Conservation (phyloP, 2,113 vertebrate species). For the Myiopsitta monachus region DNA sequence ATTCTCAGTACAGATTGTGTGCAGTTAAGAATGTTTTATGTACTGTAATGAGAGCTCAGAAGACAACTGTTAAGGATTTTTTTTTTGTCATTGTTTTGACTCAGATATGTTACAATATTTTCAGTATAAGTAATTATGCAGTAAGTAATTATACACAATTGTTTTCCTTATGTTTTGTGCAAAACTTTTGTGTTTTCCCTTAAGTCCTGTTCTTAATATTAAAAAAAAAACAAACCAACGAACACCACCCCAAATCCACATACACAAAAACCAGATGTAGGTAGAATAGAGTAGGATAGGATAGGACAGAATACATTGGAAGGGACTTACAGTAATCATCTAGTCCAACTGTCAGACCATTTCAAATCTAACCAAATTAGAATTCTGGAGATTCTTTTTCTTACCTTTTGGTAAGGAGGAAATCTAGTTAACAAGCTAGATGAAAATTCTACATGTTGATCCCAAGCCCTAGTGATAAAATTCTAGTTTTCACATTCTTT, state of each 20-base stretch:
- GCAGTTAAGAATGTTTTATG: neutral
- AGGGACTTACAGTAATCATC: accelerated
- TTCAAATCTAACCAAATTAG: neutral
- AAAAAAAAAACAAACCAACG: neutral
- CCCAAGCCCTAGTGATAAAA: neutral
- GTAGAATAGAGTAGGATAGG: neutral
- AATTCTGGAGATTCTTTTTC: neutral
- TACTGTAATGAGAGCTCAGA: neutral
- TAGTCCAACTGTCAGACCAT: neutral
- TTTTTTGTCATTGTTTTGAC: neutral
- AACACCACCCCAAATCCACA: neutral
- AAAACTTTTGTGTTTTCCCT: neutral
- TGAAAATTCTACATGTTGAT: neutral
- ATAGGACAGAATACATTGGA: neutral
- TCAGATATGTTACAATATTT: neutral
- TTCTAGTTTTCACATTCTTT: neutral
- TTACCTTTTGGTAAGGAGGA: neutral
- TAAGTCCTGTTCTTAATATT: neutral
- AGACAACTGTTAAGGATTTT: neutral
- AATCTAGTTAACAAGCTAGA: neutral
- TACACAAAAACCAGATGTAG: neutral
- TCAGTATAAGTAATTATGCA: neutral
- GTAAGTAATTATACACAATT: neutral
- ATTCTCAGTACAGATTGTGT: neutral
- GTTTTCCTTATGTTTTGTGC: neutral